These are phyloP conservation scores for Epinephelus fuscoguttatus DNA, from an alignment of 2,113 vertebrate species.

Conservation along the genomic window DNA sequence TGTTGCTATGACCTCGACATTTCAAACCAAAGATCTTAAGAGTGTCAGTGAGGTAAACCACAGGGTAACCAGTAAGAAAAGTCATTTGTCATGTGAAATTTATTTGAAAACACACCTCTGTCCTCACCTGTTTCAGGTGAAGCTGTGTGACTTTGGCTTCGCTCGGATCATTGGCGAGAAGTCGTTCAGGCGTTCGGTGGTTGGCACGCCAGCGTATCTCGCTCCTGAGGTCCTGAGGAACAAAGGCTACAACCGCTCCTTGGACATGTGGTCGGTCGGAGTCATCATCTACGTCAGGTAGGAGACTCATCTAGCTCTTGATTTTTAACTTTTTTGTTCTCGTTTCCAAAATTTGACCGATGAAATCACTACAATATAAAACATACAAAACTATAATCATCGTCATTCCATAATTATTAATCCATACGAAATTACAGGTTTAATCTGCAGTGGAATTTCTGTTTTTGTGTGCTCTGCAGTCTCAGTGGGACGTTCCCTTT, in stretches of 20 bases:
- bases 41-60: too few relatives aligned
- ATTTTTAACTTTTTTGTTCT: too few relatives aligned
- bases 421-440: not conserved
- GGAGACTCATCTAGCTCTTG: too few relatives aligned
- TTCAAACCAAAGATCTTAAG: too few relatives aligned
- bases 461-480: slow-evolving; percentile 71
- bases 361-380: not conserved
- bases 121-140: slow-evolving; percentile 86
- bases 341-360: not conserved
- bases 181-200: slow-evolving; percentile 96
- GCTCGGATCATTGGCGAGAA: slow-evolving; percentile 98
- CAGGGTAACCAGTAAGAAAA: too few relatives aligned
- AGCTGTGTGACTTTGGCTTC: slow-evolving; percentile 98
- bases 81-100: not conserved
- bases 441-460: not conserved
- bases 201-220: slow-evolving; percentile 96
- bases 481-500: slow-evolving; percentile 98
- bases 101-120: not conserved
- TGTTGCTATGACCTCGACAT: too few relatives aligned
- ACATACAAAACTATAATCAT: not conserved
- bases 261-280: slow-evolving; percentile 99
- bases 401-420: not conserved
- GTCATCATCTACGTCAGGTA: slow-evolving; percentile 95
- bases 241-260: slow-evolving; percentile 97
- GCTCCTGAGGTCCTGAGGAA: slow-evolving; percentile 96